Base-by-base conservation (phyloP, 1,140 invertebrate genomes). In the Lepidotrigona ventralis region DNA sequence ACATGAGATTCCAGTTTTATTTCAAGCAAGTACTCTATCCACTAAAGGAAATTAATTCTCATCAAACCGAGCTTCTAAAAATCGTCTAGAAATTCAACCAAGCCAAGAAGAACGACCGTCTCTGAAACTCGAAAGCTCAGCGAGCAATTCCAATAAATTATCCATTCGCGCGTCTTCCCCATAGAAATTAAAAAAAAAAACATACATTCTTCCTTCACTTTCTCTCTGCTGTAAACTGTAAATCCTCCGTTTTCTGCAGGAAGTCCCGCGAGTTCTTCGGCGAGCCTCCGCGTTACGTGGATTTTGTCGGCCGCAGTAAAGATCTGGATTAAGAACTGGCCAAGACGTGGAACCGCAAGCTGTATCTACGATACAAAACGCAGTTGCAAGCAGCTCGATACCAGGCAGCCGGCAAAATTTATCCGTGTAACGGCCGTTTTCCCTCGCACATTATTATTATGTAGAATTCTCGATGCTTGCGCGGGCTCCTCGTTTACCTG, bases 281-380 rank as follows among this genome's bases (percentile, higher is more conserved):
- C 73, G 74, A 12, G 17, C 56, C n/a, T 51, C n/a, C 53, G 23
- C 64, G 19, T 14, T 46, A 5, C 29, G n/a, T 56, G 46, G 66
- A 46, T 70, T 77, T 64, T 75, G 85, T 81, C 17, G 70, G 68
- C 29, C 58, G 83, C 83, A 90, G 89, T 91, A 90, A 91, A 90
- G 85, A 88, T 91, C 86, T 86, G 88, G 85, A 88, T 90, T 86
- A 90, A 90, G 39, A 80, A 85, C 72, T 66, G 83, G n/a, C 58
- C 19, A n/a, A n/a, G 23, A 8, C 39, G 23, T 60, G 21, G 23
- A 46, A 46, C 39, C 39, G 39, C 39, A 46, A 46, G 63, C 64
- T 78, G 60, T 53, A 26, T 51, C 74, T 1, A 51, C 19, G 51
- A 6, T 29, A 82, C 83, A 85, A n/a, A 87, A 87, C 64, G 83